Percentiles rank a stretch among this genome's conserved stretches.
These are phyloP conservation scores for Athalia rosae DNA, from an alignment of 2,888 invertebrate genomes.

Conservation along the genomic window DNA sequence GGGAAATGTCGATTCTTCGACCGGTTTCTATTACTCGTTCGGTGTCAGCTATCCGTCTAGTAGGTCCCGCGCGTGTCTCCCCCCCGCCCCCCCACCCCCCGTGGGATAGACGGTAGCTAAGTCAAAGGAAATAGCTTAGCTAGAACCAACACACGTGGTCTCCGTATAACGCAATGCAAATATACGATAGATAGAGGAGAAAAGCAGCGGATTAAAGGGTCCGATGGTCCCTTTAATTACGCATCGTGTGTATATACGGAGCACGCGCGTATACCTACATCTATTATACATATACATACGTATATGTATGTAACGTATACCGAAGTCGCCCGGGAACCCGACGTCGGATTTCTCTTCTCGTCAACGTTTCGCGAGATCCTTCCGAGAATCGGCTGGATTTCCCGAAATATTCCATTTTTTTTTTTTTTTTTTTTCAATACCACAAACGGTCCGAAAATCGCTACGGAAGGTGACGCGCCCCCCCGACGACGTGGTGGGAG, in stretches of 20 bases:
- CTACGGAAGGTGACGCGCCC: no score
- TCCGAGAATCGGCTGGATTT: no score
- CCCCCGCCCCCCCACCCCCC: no score
- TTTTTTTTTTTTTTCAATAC: no score
- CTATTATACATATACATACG: no score
- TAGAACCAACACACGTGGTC: conserved; percentile 27
- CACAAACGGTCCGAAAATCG: no score
- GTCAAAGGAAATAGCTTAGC: conserved; percentile 31
- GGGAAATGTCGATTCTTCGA: not conserved
- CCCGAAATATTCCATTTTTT: no score
- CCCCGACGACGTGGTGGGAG: no score
- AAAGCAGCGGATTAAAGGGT: conserved; percentile 62
- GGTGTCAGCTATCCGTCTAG: not conserved
- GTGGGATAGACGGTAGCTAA: not conserved
- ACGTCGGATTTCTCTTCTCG: no score
- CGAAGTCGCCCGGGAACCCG: no score
- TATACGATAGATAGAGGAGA: conserved; percentile 1
- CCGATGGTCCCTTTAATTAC: conserved; percentile 64
- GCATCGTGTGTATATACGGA: conserved; percentile 56
- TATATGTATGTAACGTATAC: no score
- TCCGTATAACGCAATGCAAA: conserved; percentile 36
- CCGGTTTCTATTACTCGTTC: not conserved
- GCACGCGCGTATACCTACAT: not conserved
- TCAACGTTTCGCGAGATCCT: no score
- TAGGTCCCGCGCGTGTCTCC: not conserved